phyloP scores from a whole-genome alignment of 2,888 invertebrate genomes.

The Caenorhabditis macrosperma region DNA sequence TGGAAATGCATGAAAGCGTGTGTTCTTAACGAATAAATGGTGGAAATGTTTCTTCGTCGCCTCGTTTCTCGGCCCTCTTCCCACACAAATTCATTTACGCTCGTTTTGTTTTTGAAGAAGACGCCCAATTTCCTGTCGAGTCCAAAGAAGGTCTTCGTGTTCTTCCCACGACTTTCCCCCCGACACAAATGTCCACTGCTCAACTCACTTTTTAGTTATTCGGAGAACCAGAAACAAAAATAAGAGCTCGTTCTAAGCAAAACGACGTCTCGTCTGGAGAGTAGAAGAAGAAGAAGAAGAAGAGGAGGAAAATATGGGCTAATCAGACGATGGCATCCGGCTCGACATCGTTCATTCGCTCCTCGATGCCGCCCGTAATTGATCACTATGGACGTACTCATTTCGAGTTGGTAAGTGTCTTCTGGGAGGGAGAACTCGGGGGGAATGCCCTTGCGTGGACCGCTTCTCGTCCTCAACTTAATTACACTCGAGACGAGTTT shows the following conservation, averaged over 20 bases:
- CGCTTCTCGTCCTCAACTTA: background rate
- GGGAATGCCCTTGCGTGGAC: background rate
- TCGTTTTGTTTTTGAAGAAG: conserved; percentile 36
- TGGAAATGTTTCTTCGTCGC: conserved; percentile 36
- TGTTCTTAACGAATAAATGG: conserved; percentile 24
- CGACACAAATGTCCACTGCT: background rate
- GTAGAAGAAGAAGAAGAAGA: too few relatives aligned
- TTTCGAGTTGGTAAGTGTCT: conserved; percentile 38
- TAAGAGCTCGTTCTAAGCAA: background rate
- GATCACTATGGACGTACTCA: conserved; percentile 47
- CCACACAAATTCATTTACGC: conserved; percentile 45
- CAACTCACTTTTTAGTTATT: background rate
- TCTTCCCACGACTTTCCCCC: background rate
- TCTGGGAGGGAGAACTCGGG: background rate
- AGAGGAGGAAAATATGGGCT: conserved; percentile 38
- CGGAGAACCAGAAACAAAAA: background rate
- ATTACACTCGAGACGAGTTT: background rate
- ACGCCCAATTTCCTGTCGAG: conserved; percentile 39
- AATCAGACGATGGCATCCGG: conserved; percentile 11
- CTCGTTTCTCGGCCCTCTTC: background rate
- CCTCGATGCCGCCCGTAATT: conserved; percentile 38
- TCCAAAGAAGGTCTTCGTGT: conserved; percentile 5
- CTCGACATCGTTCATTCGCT: conserved; percentile 1
- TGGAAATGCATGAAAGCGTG: conserved; percentile 33
- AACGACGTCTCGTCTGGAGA: background rate